phyloP scores from a whole-genome alignment of 2,113 vertebrate genomes.

The Ahaetulla prasina region DNA sequence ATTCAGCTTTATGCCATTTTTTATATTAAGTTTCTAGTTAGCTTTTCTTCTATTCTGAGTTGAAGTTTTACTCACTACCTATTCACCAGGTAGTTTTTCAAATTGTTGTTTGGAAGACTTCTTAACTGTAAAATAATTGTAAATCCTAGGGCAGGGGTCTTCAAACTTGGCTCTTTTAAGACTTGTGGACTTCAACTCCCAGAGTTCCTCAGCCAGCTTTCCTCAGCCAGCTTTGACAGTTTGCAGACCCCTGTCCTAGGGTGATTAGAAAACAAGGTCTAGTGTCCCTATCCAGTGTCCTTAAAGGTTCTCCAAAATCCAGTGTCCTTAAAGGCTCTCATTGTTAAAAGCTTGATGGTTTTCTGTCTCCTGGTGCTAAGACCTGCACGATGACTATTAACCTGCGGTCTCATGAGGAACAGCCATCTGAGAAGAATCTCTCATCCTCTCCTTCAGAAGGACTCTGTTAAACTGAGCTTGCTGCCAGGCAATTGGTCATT shows the following conservation, averaged over 20 bases:
- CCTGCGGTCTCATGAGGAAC: background rate
- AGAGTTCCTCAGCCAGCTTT: too few relatives aligned
- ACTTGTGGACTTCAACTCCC: too few relatives aligned
- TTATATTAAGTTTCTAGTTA: background rate
- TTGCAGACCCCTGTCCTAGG: too few relatives aligned
- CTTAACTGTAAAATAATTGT: background rate
- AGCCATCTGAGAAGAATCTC: background rate
- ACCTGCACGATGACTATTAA: background rate
- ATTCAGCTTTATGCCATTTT: background rate
- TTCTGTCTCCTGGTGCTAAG: background rate
- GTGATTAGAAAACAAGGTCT: background rate
- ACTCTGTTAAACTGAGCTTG: background rate
- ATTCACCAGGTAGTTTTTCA: background rate
- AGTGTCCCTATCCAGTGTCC: background rate
- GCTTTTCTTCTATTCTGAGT: background rate
- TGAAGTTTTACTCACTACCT: background rate
- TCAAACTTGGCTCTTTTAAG: too few relatives aligned
- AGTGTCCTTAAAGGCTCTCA: background rate
- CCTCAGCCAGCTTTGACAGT: too few relatives aligned
- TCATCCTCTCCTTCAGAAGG: background rate
- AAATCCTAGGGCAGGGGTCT: background rate
- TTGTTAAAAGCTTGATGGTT: background rate
- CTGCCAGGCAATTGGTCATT: background rate
- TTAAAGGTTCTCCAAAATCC: background rate
- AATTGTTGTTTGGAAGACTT: background rate